Percentiles rank a stretch among this genome's conserved stretches.
phyloP scores from a whole-genome alignment of 2,888 invertebrate species.

The Hofmannophila pseudospretella region DNA sequence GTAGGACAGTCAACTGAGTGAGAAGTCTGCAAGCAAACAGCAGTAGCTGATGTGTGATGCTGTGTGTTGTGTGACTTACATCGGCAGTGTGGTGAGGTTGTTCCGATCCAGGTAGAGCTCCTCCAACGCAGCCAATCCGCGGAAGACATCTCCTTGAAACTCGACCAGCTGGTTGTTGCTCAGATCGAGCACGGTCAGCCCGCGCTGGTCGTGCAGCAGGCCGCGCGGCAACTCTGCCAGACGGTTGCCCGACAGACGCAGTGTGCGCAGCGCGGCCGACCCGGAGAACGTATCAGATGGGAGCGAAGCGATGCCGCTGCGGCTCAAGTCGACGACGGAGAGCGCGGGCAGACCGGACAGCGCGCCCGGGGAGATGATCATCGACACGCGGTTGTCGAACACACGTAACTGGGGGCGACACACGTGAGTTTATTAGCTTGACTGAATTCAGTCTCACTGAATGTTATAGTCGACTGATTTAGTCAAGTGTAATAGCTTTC shows the following conservation, averaged over 20 bases:
- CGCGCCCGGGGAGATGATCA: slow-evolving; percentile 15
- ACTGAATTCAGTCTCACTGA: too few relatives aligned
- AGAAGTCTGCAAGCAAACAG: too few relatives aligned
- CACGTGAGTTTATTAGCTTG: too few relatives aligned
- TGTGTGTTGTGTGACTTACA: background rate
- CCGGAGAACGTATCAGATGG: slow-evolving; percentile 21
- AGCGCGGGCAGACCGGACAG: background rate
- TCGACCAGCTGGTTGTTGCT: slow-evolving; percentile 13
- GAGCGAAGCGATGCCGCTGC: slow-evolving; percentile 8
- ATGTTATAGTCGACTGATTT: too few relatives aligned
- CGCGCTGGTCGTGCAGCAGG: slow-evolving; percentile 19
- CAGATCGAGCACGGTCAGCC: slow-evolving; percentile 17
- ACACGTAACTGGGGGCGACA: background rate
- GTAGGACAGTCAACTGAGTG: too few relatives aligned
- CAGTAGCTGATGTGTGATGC: too few relatives aligned
- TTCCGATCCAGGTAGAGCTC: background rate
- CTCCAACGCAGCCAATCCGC: background rate
- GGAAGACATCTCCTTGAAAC: slow-evolving; percentile 1
- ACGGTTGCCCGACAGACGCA: slow-evolving; percentile 25
- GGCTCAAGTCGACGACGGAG: background rate
- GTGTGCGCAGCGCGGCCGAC: slow-evolving; percentile 10
- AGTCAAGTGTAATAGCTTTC: too few relatives aligned
- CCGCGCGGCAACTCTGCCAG: slow-evolving; percentile 15
- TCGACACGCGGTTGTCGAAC: background rate
- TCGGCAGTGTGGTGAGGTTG: background rate